A percentile compares a stretch with the other conserved stretches of the same genome.
Conservation (phyloP, 2,113 vertebrate species). For the Aptenodytes forsteri region DNA sequence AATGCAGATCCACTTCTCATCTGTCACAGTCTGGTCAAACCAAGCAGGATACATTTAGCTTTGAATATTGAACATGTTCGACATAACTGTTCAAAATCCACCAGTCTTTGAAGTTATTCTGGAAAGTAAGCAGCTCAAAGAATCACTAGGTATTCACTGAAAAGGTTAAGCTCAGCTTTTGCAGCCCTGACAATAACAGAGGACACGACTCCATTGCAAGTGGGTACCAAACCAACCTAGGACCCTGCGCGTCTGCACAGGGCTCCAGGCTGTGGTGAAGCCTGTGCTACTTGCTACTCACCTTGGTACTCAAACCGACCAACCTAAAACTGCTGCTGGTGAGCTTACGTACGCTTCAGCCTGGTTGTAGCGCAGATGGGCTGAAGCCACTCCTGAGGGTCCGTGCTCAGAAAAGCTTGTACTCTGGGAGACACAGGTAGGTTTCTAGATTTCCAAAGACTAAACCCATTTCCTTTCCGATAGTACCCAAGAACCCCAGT, state of each 20-base stretch:
- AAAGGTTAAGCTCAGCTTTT: neutral
- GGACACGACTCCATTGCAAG: neutral
- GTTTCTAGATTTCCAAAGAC: neutral
- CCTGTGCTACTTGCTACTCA: neutral
- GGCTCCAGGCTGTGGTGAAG: neutral
- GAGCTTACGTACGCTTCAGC: fast-evolving
- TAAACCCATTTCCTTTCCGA: neutral
- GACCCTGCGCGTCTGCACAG: fast-evolving
- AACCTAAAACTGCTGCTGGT: neutral
- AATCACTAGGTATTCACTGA: neutral
- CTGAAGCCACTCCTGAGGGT: neutral
- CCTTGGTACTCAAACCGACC: no score
- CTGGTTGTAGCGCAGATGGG: neutral
- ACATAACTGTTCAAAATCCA: neutral
- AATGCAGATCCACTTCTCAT: neutral
- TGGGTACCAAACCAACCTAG: neutral
- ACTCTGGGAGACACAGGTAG: neutral
- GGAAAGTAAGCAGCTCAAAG: neutral
- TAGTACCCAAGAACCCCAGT: neutral
- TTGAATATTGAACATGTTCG: neutral
- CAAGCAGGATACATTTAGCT: neutral
- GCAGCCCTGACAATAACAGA: neutral
- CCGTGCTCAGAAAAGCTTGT: neutral
- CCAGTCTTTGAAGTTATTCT: neutral
- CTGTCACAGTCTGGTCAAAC: neutral